phyloP scores from a whole-genome alignment of 2,113 vertebrate genomes.

The Merops nubicus region DNA sequence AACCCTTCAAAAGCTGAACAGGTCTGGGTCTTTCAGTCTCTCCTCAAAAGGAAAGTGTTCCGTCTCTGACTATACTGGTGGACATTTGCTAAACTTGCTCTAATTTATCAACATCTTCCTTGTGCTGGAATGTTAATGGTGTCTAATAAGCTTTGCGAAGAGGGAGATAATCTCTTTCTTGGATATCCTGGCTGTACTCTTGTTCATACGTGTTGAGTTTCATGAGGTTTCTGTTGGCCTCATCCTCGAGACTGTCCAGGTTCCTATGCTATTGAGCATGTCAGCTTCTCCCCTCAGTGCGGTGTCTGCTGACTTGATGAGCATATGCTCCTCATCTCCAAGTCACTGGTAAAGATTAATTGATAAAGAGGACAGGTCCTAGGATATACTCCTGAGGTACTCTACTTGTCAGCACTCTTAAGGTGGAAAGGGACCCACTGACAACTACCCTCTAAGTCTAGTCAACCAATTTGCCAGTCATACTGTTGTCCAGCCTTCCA shows the following conservation, averaged over 20 bases:
- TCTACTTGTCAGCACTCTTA: background rate
- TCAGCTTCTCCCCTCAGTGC: background rate
- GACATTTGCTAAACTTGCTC: background rate
- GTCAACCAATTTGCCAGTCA: background rate
- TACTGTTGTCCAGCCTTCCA: background rate
- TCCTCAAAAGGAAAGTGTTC: background rate
- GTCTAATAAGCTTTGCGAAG: background rate
- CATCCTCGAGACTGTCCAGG: background rate
- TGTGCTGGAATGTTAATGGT: background rate
- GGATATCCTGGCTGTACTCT: background rate
- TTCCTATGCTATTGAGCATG: background rate
- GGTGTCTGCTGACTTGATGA: background rate
- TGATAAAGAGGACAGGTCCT: background rate
- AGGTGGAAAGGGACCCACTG: background rate
- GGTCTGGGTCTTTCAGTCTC: background rate
- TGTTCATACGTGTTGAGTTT: background rate
- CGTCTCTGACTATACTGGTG: background rate
- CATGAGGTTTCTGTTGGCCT: background rate
- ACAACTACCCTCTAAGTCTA: background rate
- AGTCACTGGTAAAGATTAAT: rapidly evolving
- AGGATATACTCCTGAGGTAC: background rate
- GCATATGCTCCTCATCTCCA: rapidly evolving
- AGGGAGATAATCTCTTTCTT: background rate
- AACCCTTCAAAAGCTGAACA: background rate
- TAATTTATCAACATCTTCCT: background rate